A percentile compares a stretch with the other conserved stretches of the same genome.
These are phyloP conservation scores for Rhizomys pruinosus DNA, from an alignment of 2,113 vertebrate species.

Conservation along the genomic window DNA sequence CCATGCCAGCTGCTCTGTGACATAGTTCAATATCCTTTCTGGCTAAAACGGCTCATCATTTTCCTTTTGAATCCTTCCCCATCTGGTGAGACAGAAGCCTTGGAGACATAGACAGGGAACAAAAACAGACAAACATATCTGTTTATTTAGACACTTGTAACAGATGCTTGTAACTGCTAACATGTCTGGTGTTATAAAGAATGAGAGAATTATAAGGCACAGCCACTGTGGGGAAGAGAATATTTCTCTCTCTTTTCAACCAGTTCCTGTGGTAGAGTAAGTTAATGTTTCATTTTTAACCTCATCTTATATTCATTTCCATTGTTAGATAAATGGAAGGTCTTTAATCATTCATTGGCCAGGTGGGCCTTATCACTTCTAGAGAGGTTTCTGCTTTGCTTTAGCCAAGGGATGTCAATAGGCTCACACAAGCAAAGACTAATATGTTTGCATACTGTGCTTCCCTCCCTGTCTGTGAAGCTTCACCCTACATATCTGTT, in stretches of 20 bases:
- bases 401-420: not conserved
- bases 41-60: conserved; percentile 45
- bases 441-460: not conserved
- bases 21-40: conserved; percentile 37
- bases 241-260: not conserved
- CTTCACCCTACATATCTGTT: not conserved
- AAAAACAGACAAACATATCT: conserved; percentile 21
- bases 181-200: not conserved
- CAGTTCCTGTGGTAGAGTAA: not conserved
- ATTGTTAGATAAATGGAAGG: conserved; percentile 28
- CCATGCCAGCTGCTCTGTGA: not conserved
- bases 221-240: not conserved
- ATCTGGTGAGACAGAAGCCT: conserved; percentile 39
- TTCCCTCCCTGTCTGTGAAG: not conserved
- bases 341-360: not conserved
- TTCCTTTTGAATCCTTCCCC: conserved; percentile 64
- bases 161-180: not conserved
- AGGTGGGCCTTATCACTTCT: not conserved
- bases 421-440: not conserved
- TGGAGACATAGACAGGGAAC: not conserved
- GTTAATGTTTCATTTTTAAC: not conserved
- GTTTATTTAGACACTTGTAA: conserved; percentile 23
- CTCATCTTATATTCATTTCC: not conserved
- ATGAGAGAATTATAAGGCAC: not conserved
- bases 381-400: not conserved